Conservation (phyloP, 2,888 invertebrate species). For the Acronicta alni region DNA sequence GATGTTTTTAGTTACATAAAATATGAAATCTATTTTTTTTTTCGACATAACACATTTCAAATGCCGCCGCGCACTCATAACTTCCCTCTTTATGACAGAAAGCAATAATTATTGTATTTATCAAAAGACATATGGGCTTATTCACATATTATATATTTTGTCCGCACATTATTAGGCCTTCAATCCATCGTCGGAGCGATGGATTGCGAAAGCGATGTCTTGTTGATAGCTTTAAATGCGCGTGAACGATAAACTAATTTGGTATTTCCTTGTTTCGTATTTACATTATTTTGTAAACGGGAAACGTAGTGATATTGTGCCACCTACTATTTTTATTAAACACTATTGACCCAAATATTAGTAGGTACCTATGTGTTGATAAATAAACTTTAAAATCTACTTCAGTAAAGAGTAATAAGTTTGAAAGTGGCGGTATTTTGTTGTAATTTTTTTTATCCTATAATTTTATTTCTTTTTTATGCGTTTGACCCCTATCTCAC, state of each 20-base stretch:
- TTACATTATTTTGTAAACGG: constrained; percentile 22
- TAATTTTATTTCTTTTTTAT: too few species aligned
- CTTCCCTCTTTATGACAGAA: not conserved
- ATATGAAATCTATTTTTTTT: not conserved
- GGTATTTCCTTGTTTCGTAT: constrained; percentile 40
- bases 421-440: too few species aligned
- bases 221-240: constrained; percentile 46
- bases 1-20: too few species aligned
- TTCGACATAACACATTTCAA: not conserved
- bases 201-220: constrained; percentile 10
- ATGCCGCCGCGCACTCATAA: not conserved
- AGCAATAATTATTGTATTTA: not conserved
- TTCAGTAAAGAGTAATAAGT: not conserved
- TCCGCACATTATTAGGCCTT: constrained; percentile 17
- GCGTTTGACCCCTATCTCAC: too few species aligned
- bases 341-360: not conserved
- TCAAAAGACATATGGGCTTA: not conserved
- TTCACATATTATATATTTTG: not conserved
- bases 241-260: constrained; percentile 22
- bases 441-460: too few species aligned
- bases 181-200: constrained; percentile 18
- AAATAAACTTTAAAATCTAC: not conserved
- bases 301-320: constrained; percentile 9
- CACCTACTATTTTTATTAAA: not conserved
- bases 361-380: not conserved